Conservation (phyloP, 2,888 invertebrate genomes). For the Halictus ligatus region DNA sequence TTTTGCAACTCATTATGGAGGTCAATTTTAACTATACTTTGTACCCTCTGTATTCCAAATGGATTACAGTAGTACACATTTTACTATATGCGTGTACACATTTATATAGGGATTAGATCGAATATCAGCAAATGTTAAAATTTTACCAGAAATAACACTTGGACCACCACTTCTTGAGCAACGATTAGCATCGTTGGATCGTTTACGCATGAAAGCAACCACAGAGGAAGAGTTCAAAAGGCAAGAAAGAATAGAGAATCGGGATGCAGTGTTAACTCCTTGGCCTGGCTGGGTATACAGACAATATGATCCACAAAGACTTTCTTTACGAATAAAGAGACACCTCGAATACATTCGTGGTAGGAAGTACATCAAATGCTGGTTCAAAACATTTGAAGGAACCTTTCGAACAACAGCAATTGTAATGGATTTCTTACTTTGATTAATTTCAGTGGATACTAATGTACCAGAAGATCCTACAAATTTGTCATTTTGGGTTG, state of each 20-base stretch:
- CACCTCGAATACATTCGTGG: conserved; percentile 78
- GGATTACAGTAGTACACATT: neutral
- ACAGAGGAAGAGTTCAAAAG: conserved; percentile 68
- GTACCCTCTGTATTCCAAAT: neutral
- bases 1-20: conserved; percentile 83
- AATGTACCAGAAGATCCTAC: conserved; percentile 88
- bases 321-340: conserved; percentile 82
- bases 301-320: conserved; percentile 86
- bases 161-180: conserved; percentile 86
- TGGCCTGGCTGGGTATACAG: conserved; percentile 90
- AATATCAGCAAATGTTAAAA: conserved; percentile 86
- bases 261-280: conserved; percentile 86
- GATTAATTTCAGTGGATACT: conserved; percentile 80
- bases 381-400: neutral
- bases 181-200: conserved; percentile 78
- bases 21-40: conserved; percentile 48
- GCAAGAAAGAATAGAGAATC: conserved; percentile 77
- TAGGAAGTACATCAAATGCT: conserved; percentile 67
- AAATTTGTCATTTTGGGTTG: conserved; percentile 92
- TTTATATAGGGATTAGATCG: conserved; percentile 67
- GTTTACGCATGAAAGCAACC: conserved; percentile 68
- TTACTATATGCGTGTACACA: neutral
- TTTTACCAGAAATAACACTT: conserved; percentile 89
- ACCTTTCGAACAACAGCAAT: neutral
- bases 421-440: conserved; percentile 13